Evolutionary conservation across 2,113 vertebrate genomes (phyloP).

Genomic region (Lipophrys pholis): DNA sequence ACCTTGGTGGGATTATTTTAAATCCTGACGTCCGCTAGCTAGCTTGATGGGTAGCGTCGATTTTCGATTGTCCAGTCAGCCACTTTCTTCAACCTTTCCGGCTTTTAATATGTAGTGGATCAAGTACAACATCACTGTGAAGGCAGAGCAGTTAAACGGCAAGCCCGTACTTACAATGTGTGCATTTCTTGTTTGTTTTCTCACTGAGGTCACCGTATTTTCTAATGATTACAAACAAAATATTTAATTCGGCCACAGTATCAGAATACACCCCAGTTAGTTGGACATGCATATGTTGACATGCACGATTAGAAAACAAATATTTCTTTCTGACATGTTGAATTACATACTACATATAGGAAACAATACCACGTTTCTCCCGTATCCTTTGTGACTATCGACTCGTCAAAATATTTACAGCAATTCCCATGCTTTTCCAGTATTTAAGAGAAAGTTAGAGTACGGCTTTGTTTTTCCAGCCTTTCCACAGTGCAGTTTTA

Average conservation of each 20-base stretch:
- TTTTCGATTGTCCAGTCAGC: neutral
- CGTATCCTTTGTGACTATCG: neutral
- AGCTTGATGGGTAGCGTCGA: neutral
- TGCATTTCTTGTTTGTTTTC: too few relatives aligned
- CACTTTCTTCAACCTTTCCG: constrained; percentile 20
- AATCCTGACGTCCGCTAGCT: neutral
- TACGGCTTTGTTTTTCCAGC: neutral
- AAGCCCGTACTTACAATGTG: too few relatives aligned
- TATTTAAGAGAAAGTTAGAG: neutral
- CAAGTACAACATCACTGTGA: neutral
- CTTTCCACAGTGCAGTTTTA: neutral
- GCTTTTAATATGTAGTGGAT: neutral
- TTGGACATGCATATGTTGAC: neutral
- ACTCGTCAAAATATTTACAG: neutral
- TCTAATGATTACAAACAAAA: too few relatives aligned
- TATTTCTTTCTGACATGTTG: neutral
- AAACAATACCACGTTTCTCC: neutral
- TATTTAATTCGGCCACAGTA: too few relatives aligned
- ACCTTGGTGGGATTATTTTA: neutral
- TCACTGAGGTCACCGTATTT: too few relatives aligned
- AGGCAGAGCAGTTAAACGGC: neutral
- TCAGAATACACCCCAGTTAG: neutral
- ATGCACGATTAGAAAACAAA: neutral
- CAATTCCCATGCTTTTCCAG: neutral
- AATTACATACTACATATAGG: neutral